Percentiles rank a stretch among this genome's conserved stretches.
phyloP scores from a whole-genome alignment of 2,797 vertebrate genomes.

The Cygnus olor region DNA sequence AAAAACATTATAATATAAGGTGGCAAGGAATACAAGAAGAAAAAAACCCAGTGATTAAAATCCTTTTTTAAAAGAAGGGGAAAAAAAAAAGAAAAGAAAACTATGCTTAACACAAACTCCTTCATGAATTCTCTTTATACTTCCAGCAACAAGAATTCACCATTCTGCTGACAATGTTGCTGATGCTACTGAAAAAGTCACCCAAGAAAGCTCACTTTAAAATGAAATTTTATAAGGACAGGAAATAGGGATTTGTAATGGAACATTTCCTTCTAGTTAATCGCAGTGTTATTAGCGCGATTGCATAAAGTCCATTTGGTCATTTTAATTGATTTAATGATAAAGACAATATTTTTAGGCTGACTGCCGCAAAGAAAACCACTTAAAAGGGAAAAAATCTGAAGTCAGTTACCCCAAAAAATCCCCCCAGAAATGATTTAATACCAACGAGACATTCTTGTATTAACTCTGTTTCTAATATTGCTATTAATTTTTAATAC shows the following conservation, averaged over 20 bases:
- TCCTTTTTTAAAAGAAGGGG: not conserved
- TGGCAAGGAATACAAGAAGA: conserved; percentile 42
- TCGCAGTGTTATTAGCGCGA: not conserved
- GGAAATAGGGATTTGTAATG: conserved; percentile 16
- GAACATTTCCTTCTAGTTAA: conserved; percentile 31
- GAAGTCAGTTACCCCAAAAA: not conserved
- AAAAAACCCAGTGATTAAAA: conserved; percentile 9
- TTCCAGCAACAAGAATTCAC: conserved; percentile 47
- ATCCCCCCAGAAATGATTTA: not conserved
- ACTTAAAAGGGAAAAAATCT: not conserved
- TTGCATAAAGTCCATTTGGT: not conserved
- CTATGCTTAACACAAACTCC: conserved; percentile 61
- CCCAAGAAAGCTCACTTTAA: conserved; percentile 40
- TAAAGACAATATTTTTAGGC: not conserved
- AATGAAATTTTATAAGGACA: conserved; percentile 39
- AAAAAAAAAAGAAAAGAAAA: not conserved
- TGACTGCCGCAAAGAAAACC: not conserved
- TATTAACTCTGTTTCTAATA: not conserved
- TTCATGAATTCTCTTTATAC: conserved; percentile 73
- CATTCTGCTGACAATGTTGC: conserved; percentile 68
- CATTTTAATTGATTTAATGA: not conserved
- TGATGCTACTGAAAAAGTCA: conserved; percentile 48
- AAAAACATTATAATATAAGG: conserved; percentile 58
- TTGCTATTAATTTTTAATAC: not conserved
- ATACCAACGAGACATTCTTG: not conserved